Evolutionary conservation across 2,797 vertebrate species (phyloP).

Genomic region (Nannoperca obscura): DNA sequence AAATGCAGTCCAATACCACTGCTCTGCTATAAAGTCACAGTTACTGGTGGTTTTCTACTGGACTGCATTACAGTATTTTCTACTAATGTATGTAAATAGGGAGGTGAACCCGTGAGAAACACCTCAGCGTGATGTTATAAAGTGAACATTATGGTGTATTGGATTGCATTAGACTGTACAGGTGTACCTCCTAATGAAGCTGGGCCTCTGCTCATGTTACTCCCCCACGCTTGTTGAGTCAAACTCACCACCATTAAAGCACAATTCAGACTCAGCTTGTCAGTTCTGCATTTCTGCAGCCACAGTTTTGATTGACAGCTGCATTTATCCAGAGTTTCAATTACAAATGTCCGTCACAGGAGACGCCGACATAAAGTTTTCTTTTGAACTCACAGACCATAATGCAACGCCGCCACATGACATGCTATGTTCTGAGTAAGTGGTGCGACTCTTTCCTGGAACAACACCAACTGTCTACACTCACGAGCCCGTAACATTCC

Average conservation of each 20-base stretch:
- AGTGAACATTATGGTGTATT: too few species aligned
- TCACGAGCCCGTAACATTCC: not conserved
- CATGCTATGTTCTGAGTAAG: not conserved
- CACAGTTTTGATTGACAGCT: not conserved
- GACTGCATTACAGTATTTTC: not conserved
- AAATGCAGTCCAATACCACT: not conserved
- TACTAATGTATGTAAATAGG: not conserved
- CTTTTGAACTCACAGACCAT: not conserved
- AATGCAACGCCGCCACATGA: constrained; percentile 2
- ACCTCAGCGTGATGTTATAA: too few species aligned
- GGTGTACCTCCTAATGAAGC: too few species aligned
- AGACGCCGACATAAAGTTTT: not conserved
- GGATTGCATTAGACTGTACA: too few species aligned
- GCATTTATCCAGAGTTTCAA: not conserved
- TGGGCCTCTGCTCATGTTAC: not conserved
- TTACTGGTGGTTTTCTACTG: not conserved
- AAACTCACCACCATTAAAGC: not conserved
- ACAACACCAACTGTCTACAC: constrained; percentile 13
- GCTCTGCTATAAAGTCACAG: not conserved
- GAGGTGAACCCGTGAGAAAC: too few species aligned
- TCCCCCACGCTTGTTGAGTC: not conserved
- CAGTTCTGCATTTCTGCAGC: not conserved
- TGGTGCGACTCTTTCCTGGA: constrained; percentile 7
- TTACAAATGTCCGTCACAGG: not conserved
- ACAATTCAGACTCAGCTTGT: not conserved